Conservation (phyloP, 2,113 vertebrate species). For the Capreolus pygargus region DNA sequence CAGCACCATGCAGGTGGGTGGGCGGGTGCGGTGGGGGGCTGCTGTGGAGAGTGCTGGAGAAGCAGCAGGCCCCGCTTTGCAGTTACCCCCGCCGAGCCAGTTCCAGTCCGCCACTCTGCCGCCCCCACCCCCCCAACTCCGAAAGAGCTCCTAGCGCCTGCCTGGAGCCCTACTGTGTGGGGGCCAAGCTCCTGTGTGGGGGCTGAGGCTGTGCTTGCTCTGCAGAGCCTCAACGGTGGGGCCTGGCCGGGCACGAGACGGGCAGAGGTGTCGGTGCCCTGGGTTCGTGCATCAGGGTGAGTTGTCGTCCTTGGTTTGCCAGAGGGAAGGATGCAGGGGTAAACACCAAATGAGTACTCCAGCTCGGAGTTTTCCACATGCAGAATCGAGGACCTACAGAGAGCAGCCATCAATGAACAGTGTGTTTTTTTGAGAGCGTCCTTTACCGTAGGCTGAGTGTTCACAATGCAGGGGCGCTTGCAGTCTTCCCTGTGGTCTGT, state of each 20-base stretch:
- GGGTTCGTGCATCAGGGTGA: accelerated
- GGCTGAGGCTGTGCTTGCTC: accelerated
- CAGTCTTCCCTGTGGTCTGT: neutral
- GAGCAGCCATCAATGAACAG: accelerated
- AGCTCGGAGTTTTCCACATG: accelerated
- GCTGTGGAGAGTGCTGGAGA: accelerated
- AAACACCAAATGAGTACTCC: accelerated
- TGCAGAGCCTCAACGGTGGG: accelerated
- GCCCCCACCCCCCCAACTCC: accelerated
- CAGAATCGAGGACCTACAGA: too few species aligned
- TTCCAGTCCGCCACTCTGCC: neutral
- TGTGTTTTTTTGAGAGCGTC: accelerated
- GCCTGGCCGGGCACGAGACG: accelerated
- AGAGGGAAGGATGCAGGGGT: neutral
- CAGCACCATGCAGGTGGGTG: slow-evolving; percentile 96
- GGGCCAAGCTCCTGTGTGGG: neutral
- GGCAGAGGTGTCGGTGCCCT: accelerated
- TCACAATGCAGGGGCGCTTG: accelerated
- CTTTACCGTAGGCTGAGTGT: accelerated
- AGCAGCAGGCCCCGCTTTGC: accelerated
- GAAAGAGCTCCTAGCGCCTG: neutral
- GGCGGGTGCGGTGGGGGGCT: accelerated
- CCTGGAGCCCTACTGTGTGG: accelerated
- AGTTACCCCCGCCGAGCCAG: accelerated
- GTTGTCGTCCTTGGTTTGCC: neutral